Base-by-base conservation (phyloP, 2,113 vertebrate genomes). In the Progne subis region DNA sequence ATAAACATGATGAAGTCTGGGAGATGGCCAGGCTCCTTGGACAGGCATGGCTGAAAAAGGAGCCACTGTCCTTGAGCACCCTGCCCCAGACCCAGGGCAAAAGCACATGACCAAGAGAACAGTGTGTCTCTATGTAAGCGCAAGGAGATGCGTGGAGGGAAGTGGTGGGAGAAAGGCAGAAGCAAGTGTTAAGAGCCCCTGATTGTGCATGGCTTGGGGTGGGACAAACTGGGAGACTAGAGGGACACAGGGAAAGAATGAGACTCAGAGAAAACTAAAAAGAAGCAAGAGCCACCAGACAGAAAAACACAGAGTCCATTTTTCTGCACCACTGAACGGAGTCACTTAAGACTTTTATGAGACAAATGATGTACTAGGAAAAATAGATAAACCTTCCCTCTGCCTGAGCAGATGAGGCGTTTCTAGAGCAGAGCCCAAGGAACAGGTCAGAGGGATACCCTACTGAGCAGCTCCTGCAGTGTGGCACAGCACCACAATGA, bases 281-380 rank as follows among this genome's bases (percentile, higher is more conserved):
- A 47, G 37, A 60, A 88, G 67, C 56, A 91, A 71, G 41, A 86
- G 63, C 28, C 19, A 46, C 44, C 20, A 67, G 50, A 71, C 31
- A 70, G 43, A 76, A 90, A 90, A 91, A 72, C n/a, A n/a, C 29
- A 78, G 61, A 64, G 41, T 92, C 76, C 17, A 12, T 74, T 92
- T 94, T 95, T 94, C 90, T 82, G 49, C 88, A 63, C 44, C 68
- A 64, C 64, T 89, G 86, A 88, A 83, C 24, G 7, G 68, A 72
- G 63, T 70, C 53, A 76, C 69, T 94, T 80, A 77, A 77, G 63
- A 37, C 23, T 86, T 90, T 89, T 57, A 47, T 31, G 49, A 94
- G 68, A 88, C 46, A 53, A 80, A 11, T 19, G 37, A 86, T 69
- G 63, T 55, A 69, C 50, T 19, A 74, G 65, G 72, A 49, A 57